Base-by-base conservation (phyloP, 2,888 invertebrate species). In the Meloe dianella region DNA sequence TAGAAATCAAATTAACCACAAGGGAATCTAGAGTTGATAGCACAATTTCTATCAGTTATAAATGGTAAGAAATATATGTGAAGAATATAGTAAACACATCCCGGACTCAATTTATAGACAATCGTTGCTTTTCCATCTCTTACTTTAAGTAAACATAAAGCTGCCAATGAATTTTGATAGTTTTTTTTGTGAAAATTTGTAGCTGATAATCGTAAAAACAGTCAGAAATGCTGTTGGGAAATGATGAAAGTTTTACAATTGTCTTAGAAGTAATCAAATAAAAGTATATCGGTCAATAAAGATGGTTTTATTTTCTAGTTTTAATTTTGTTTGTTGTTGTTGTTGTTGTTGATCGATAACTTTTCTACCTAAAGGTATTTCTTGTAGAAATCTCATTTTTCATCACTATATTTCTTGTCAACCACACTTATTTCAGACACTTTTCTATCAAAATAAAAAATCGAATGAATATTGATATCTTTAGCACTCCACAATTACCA, bases 1-100 rank as follows among this genome's bases (percentile, higher is more conserved):
- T 20, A 51, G 47, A 51, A 51, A 51, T 51, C 47, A 51, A 51
- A 51, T 51, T 22, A 51, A 9, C 47, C 47, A 20, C 22, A 51
- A 12, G 47, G 22, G 47, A 51, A 10, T 22, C 20, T 22, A 51
- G 10, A 51, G 10, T 51, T 51, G 22, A 51, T 51, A 10, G 47
- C 20, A 51, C 47, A 3, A 38, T 38, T 38, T 38, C 41, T 41
- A 41, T 41, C 17, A 17, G 17, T 41, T 41, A 41, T 41, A 41
- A 14, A 41, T 6, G 17, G 22, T 38, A 22, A 8, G 9, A 22
- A 10, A 20, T 51, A 6, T n/a, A 20, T 51, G 47, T 20, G 47
- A 3, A 10, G 20, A 22, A 10, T 22, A 51, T 51, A 20, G 20
- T 38, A 38, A 38, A 38, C 38, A n/a, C 4, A 38, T 32, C 32